phyloP scores from a whole-genome alignment of 2,113 vertebrate species.

The Ahaetulla prasina region DNA sequence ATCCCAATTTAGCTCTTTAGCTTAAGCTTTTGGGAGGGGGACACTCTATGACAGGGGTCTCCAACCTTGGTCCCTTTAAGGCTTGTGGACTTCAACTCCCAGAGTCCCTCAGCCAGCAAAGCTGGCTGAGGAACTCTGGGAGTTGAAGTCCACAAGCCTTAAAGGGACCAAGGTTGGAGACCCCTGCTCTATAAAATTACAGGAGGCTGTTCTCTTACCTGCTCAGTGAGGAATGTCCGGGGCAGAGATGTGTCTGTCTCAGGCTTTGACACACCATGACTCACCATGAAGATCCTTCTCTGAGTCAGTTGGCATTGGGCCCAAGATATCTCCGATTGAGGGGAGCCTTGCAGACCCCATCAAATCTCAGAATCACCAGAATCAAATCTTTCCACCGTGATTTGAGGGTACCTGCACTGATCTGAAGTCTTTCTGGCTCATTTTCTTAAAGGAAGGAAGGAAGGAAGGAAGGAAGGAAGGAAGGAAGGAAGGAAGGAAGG shows the following conservation, averaged over 20 bases:
- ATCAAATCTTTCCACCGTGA: not conserved
- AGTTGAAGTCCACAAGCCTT: no score
- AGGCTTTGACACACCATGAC: not conserved
- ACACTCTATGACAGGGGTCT: no score
- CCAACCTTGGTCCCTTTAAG: no score
- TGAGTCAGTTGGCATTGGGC: not conserved
- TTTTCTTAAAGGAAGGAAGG: not conserved
- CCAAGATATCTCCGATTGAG: not conserved
- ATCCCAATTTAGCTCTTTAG: not conserved
- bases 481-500: no score
- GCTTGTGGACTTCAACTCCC: no score
- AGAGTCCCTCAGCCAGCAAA: no score
- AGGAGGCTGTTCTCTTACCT: not conserved
- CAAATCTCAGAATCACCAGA: not conserved
- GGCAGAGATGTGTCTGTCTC: not conserved
- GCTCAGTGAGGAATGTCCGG: not conserved
- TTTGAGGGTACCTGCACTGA: not conserved
- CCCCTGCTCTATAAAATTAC: not conserved
- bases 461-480: no score
- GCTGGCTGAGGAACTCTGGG: no score
- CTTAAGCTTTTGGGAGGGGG: not conserved
- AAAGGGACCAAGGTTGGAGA: no score
- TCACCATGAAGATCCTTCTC: not conserved
- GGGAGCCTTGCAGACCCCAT: not conserved
- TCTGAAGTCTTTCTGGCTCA: not conserved